Conservation (phyloP, 2,888 invertebrate species). For the Notocelia uddmanniana region DNA sequence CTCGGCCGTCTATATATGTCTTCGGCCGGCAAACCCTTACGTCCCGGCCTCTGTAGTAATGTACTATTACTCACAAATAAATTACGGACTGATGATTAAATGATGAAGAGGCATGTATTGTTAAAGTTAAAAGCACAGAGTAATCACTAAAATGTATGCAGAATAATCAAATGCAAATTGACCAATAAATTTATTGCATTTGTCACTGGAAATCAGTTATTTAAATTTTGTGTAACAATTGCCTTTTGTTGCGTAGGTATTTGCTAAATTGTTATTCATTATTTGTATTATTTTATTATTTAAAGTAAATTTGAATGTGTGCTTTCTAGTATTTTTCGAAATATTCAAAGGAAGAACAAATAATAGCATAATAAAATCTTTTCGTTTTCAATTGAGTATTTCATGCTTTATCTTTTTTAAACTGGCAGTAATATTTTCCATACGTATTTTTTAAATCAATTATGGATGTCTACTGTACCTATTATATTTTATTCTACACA, state of each 20-base stretch:
- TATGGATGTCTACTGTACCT: no score
- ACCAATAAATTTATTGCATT: constrained; percentile 16
- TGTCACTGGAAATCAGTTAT: constrained; percentile 34
- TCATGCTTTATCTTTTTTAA: no score
- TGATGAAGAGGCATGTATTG: neutral
- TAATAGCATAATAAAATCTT: no score
- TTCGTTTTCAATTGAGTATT: no score
- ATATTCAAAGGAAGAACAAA: no score
- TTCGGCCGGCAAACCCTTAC: no score
- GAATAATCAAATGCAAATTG: constrained; percentile 16
- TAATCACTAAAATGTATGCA: constrained; percentile 10
- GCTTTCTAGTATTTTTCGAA: neutral
- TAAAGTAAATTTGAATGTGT: neutral
- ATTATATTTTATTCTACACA: no score
- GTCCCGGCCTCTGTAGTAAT: no score
- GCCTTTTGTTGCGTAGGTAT: constrained; percentile 22
- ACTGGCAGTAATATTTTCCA: no score
- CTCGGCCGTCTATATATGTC: no score
- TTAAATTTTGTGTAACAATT: constrained; percentile 36
- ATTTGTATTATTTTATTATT: neutral
- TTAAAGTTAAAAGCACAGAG: constrained; percentile 11
- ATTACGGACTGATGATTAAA: neutral
- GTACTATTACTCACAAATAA: no score
- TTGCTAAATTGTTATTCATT: constrained; percentile 5
- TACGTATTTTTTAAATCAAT: no score